These are phyloP conservation scores for Pachypsylla venusta DNA, from an alignment of 1,140 invertebrate genomes.

Conservation along the genomic window DNA sequence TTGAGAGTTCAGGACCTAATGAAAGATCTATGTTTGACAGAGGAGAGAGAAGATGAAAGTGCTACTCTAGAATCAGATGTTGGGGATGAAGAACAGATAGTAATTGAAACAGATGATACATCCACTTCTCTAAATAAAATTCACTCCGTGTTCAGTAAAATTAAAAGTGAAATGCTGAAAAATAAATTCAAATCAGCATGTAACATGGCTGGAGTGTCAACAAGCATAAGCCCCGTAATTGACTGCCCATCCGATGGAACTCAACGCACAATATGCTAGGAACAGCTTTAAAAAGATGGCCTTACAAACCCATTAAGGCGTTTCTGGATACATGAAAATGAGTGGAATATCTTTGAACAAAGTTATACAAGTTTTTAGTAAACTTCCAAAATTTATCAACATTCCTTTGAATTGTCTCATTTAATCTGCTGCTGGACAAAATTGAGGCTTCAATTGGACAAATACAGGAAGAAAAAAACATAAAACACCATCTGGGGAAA, in stretches of 20 bases:
- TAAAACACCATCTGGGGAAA: too few species aligned
- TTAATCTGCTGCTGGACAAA: conserved; percentile 9
- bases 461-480: too few species aligned
- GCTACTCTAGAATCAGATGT: background rate
- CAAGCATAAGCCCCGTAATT: conserved; percentile 3
- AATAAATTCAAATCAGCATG: conserved; percentile 13
- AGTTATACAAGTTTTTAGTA: conserved; percentile 3
- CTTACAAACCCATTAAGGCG: background rate
- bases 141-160: conserved; percentile 16
- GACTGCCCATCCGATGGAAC: conserved; percentile 18
- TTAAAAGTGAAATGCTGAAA: conserved; percentile 12
- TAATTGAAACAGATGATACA: background rate
- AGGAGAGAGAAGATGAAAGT: conserved; percentile 4
- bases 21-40: conserved; percentile 13
- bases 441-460: background rate
- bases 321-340: too few species aligned
- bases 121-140: background rate
- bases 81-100: background rate
- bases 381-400: background rate
- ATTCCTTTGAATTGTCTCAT: conserved; percentile 1
- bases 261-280: conserved; percentile 17
- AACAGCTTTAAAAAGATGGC: conserved; percentile 11
- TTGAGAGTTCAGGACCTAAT: conserved; percentile 23
- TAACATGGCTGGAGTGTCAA: conserved; percentile 11
- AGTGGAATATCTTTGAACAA: too few species aligned